Evolutionary conservation across 2,113 vertebrate species (phyloP).

Genomic region (Rhinolophus ferrumequinum): DNA sequence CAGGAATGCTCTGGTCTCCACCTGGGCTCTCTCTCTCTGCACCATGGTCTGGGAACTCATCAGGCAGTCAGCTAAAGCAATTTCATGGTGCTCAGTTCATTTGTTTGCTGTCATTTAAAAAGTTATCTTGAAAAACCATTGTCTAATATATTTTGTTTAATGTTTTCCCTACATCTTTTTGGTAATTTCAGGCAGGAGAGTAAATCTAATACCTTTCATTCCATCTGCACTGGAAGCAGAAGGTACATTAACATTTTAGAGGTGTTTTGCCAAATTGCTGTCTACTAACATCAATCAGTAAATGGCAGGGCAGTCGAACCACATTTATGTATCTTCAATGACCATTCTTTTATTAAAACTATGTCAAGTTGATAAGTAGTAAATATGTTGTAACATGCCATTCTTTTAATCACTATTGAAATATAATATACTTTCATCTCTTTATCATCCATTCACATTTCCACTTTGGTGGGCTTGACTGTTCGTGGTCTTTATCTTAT

Average conservation of each 20-base stretch:
- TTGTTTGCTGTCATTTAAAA: background rate
- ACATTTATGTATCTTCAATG: background rate
- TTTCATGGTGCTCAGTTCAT: background rate
- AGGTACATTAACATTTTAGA: background rate
- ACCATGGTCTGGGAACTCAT: background rate
- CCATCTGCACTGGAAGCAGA: background rate
- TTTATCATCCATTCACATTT: background rate
- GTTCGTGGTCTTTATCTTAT: background rate
- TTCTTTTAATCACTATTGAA: background rate
- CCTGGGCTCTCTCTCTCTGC: background rate
- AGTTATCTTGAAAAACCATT: background rate
- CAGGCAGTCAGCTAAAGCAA: background rate
- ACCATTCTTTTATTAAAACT: constrained; percentile 45
- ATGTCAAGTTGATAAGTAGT: background rate
- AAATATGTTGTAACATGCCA: background rate
- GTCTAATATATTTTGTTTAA: background rate
- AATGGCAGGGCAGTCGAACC: background rate
- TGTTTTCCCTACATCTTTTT: background rate
- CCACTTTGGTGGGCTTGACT: background rate
- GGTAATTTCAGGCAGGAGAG: background rate
- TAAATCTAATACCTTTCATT: background rate
- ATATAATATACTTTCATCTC: background rate
- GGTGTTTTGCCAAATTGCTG: background rate
- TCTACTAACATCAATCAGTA: background rate
- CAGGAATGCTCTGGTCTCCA: background rate